A percentile compares a stretch with the other conserved stretches of the same genome.
These are phyloP conservation scores for Cephus spinipes DNA, from an alignment of 2,888 invertebrate genomes.

Conservation along the genomic window DNA sequence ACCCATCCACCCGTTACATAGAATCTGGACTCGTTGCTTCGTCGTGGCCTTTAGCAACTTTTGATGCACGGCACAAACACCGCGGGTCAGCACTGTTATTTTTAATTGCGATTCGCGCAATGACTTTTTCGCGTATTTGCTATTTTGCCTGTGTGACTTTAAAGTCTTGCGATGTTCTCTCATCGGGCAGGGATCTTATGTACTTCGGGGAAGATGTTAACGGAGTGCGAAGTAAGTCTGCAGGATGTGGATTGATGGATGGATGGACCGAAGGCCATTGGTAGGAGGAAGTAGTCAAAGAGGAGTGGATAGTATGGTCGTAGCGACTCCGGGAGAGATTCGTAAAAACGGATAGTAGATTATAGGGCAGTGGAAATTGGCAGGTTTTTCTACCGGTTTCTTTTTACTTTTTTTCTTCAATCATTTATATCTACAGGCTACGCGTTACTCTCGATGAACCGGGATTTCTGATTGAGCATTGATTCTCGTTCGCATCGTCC, in stretches of 20 bases:
- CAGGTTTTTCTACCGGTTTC: conserved; percentile 33
- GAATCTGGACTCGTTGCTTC: not conserved
- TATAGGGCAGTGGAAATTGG: conserved; percentile 41
- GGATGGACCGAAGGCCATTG: conserved; percentile 9
- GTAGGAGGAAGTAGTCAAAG: conserved; percentile 3
- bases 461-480: not conserved
- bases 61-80: not conserved
- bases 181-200: not conserved
- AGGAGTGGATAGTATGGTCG: conserved; percentile 9
- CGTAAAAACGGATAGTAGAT: conserved; percentile 40
- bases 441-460: not conserved
- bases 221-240: conserved; percentile 30
- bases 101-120: not conserved
- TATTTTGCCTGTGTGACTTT: not conserved
- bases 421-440: not conserved
- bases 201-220: conserved; percentile 36
- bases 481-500: not conserved
- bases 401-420: not conserved
- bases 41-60: conserved; percentile 8
- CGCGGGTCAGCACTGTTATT: not conserved
- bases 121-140: not conserved
- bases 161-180: not conserved
- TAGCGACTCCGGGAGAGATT: conserved; percentile 29
- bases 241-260: conserved; percentile 11
- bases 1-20: not conserved